Base-by-base conservation (phyloP, 35 echinoderm and acorn worm genomes). In the Patiria miniata region DNA sequence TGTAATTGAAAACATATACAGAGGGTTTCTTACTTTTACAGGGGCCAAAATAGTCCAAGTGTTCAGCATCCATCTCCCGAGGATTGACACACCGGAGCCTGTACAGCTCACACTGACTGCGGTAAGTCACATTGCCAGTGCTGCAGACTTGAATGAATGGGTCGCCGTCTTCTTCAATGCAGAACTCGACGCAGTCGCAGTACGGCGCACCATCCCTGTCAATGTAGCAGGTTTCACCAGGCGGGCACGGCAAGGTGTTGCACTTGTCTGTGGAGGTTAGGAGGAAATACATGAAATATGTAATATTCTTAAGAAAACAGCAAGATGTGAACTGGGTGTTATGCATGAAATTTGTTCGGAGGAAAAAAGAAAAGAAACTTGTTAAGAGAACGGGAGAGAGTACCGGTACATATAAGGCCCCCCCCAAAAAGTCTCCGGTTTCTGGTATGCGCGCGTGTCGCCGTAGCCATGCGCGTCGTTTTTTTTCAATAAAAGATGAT, bases 21-120 rank as follows among this genome's bases (percentile, higher is more conserved):
- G 42, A 47, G 42, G 42, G 42, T 12, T 47, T 36, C 65, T 30
- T 23, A 73, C 65, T 23, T 73, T 73, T 73, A 23, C 65, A 73
- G 65, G 65, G 65, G 65, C 65, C 65, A 73, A 73, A 73, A 36
- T 73, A 73, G 26, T 73, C 65, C 21, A 73, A 30, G 2, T 73
- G 65, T 30, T 73, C 65, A 1, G 10, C 29, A 34, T 73, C 65
- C 65, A 73, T 73, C 1, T 73, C 65, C 3, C 1, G 21, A 14
- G 65, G 65, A 23, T 73, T 73, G 65, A 30, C 29, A 34, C 65
- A 73, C 21, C 34, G 26, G 26, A 32, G 65, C 34, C 65, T 18
- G 65, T 32, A 73, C 21, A 73, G 65, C 65, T 73, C 65, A 34
- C 65, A 73, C 5, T 73, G 29, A 30, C 65, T 73, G 26, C 26